phyloP scores from a whole-genome alignment of 2,113 vertebrate species.

The Pelvicachromis taeniatus region DNA sequence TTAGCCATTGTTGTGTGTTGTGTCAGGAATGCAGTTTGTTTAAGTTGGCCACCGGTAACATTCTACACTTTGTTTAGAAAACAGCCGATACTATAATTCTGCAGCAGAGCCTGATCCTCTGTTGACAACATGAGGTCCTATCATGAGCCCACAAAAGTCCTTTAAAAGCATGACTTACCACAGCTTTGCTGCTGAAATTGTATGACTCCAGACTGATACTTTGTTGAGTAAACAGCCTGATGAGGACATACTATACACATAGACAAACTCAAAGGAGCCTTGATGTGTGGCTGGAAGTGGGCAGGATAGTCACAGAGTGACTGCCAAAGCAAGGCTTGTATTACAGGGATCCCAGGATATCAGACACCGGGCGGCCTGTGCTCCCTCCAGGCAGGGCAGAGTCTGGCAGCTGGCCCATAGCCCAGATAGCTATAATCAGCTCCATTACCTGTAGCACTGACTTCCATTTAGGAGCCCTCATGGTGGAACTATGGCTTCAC shows the following conservation, averaged over 20 bases:
- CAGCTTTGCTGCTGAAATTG: conserved; percentile 28
- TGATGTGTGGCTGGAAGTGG: conserved; percentile 57
- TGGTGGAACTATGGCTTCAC: conserved; percentile 39
- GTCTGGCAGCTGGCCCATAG: conserved; percentile 67
- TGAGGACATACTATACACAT: conserved; percentile 51
- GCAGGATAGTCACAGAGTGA: conserved; percentile 44
- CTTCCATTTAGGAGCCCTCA: conserved; percentile 63
- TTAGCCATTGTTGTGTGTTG: background rate
- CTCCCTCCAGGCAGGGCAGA: conserved; percentile 62
- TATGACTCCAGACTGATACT: conserved; percentile 14
- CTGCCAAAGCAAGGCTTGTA: conserved; percentile 68
- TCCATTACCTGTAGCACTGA: conserved; percentile 72
- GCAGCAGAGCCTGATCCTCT: background rate
- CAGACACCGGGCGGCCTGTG: conserved; percentile 66
- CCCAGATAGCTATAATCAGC: conserved; percentile 70
- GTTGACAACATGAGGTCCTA: background rate
- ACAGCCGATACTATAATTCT: background rate
- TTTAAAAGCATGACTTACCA: background rate
- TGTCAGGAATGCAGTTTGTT: background rate
- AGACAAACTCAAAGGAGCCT: conserved; percentile 44
- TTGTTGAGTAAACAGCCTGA: conserved; percentile 42
- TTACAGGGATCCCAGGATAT: conserved; percentile 74
- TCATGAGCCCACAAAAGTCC: background rate
- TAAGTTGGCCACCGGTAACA: background rate
- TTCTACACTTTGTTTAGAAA: background rate